Percentiles rank a stretch among this genome's conserved stretches.
phyloP scores from a whole-genome alignment of 1,140 invertebrate species.

The Apis dorsata region DNA sequence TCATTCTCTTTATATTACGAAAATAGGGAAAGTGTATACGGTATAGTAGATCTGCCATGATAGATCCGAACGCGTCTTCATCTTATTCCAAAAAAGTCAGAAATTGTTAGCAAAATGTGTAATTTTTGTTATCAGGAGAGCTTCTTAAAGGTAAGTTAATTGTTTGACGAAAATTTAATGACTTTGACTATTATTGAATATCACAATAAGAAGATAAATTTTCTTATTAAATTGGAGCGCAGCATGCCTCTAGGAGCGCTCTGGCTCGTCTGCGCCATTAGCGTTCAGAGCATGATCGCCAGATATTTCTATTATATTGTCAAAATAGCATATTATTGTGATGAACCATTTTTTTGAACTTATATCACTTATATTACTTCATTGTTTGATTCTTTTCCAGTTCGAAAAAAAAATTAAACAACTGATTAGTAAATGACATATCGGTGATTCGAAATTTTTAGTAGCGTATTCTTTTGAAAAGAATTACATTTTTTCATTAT shows the following conservation, averaged over 20 bases:
- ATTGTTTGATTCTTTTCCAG: not conserved
- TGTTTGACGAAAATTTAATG: not conserved
- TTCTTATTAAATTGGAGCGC: conserved; percentile 31
- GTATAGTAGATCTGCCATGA: conserved; percentile 71
- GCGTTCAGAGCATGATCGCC: conserved; percentile 68
- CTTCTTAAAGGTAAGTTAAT: conserved; percentile 67
- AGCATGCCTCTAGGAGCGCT: conserved; percentile 48
- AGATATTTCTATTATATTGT: conserved; percentile 60
- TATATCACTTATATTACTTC: not conserved
- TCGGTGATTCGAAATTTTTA: conserved; percentile 16
- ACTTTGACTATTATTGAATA: not conserved
- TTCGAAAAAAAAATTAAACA: not conserved
- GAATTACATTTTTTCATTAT: conserved; percentile 1
- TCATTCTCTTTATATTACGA: conserved; percentile 25
- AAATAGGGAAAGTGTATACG: conserved; percentile 60
- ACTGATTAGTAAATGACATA: not conserved
- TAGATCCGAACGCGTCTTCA: conserved; percentile 74
- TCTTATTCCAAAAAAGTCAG: conserved; percentile 65
- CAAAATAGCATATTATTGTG: conserved; percentile 24
- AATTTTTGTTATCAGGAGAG: conserved; percentile 67
- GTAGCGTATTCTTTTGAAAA: conserved; percentile 4
- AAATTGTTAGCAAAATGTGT: conserved; percentile 69
- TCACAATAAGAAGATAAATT: conserved; percentile 9
- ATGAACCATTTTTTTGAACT: conserved; percentile 40
- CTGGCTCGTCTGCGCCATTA: conserved; percentile 70